phyloP scores from a whole-genome alignment of 2,113 vertebrate species.

The Mesoclemmys tuberculata region DNA sequence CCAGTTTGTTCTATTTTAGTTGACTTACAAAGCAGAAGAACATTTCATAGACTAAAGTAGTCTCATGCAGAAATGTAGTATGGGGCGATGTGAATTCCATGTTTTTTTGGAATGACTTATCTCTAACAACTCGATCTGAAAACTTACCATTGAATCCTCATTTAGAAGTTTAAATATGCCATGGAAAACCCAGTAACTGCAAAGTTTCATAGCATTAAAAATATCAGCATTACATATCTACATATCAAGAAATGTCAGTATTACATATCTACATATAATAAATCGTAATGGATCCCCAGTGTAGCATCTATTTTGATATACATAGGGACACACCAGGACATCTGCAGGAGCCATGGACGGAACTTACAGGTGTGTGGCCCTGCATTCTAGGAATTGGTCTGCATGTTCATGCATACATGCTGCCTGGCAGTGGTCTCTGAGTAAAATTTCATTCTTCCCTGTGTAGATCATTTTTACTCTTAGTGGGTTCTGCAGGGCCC shows the following conservation, averaged over 20 bases:
- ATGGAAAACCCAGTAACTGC: background rate
- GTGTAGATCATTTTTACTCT: background rate
- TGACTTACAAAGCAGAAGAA: conserved; percentile 1
- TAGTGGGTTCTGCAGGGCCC: background rate
- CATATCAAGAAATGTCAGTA: background rate
- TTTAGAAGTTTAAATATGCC: background rate
- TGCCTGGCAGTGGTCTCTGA: background rate
- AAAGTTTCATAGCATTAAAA: background rate
- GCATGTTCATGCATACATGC: background rate
- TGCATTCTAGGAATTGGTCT: background rate
- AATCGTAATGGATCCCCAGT: background rate
- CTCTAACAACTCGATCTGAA: conserved; percentile 44
- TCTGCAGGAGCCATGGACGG: background rate
- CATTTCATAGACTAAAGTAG: conserved; percentile 4
- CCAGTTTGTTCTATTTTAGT: conserved; percentile 66
- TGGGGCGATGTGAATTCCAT: conserved; percentile 50
- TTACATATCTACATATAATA: background rate
- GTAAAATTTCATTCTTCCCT: background rate
- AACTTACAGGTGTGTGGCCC: background rate
- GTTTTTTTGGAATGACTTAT: conserved; percentile 48
- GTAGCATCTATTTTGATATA: background rate
- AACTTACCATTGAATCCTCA: conserved; percentile 32
- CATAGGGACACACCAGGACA: background rate
- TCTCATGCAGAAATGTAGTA: conserved; percentile 55
- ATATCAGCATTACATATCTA: background rate